Evolutionary conservation across 2,888 invertebrate species (phyloP).

Genomic region (Polia nebulosa): DNA sequence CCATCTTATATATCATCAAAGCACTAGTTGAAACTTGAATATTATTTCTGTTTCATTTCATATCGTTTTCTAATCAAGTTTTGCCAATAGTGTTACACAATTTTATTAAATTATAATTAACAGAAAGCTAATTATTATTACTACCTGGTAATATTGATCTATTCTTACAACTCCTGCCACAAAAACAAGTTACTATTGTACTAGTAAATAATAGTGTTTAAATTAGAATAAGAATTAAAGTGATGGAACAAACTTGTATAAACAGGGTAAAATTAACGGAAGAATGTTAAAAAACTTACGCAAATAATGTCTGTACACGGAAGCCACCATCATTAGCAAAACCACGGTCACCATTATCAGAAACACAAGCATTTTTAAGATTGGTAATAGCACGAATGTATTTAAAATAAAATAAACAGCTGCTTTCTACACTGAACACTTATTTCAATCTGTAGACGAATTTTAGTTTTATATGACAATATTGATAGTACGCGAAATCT

Average conservation of each 20-base stretch:
- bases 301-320: conserved; percentile 8
- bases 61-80: not conserved
- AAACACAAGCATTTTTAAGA: conserved; percentile 27
- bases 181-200: not conserved
- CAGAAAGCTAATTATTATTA: too few relatives aligned
- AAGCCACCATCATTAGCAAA: conserved; percentile 5
- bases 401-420: not conserved
- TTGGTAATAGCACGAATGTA: not conserved
- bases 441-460: not conserved
- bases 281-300: conserved; percentile 21
- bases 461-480: not conserved
- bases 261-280: too few relatives aligned
- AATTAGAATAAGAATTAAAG: too few relatives aligned
- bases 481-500: conserved; percentile 11
- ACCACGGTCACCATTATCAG: not conserved
- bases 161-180: not conserved
- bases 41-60: not conserved
- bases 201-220: too few relatives aligned
- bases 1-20: too few relatives aligned
- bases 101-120: not conserved
- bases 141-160: not conserved
- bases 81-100: not conserved
- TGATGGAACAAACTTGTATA: too few relatives aligned
- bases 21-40: not conserved
- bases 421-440: not conserved